These are phyloP conservation scores for Anoplolepis gracilipes DNA, from an alignment of 1,140 invertebrate species.

Conservation along the genomic window DNA sequence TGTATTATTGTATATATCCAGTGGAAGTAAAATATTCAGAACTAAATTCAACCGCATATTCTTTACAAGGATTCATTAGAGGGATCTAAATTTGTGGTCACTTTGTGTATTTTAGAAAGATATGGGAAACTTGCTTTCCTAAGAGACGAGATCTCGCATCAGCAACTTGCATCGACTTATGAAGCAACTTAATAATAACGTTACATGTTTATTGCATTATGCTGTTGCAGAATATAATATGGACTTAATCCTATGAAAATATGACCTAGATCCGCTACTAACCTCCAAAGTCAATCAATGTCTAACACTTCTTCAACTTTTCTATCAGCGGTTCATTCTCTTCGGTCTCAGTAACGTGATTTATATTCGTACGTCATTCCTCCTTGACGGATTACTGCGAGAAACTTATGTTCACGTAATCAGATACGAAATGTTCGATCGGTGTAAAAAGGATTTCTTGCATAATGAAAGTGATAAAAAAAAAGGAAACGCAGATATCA, in stretches of 20 bases:
- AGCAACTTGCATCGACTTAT: constrained; percentile 44
- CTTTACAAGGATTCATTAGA: background rate
- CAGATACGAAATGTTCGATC: constrained; percentile 42
- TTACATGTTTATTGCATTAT: constrained; percentile 44
- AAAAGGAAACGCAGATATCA: background rate
- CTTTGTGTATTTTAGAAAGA: background rate
- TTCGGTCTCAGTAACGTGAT: constrained; percentile 8
- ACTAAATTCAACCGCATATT: background rate
- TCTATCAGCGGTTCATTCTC: background rate
- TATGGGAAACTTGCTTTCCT: constrained; percentile 1
- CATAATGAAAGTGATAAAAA: constrained; percentile 33
- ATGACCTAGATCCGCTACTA: constrained; percentile 25
- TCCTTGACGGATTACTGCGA: constrained; percentile 43
- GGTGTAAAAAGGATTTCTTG: constrained; percentile 37
- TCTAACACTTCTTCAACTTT: constrained; percentile 3
- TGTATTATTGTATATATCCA: too few species aligned
- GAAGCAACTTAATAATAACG: background rate
- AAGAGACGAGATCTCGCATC: constrained; percentile 35
- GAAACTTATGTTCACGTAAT: constrained; percentile 26
- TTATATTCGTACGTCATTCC: constrained; percentile 36
- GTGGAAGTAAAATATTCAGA: background rate
- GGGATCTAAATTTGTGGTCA: background rate
- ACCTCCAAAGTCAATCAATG: constrained; percentile 34
- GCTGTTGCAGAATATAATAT: background rate
- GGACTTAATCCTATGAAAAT: constrained; percentile 32